A percentile compares a stretch with the other conserved stretches of the same genome.
Evolutionary conservation across 2,797 vertebrate species (phyloP).

Genomic region (Pseudochirops corinnae): DNA sequence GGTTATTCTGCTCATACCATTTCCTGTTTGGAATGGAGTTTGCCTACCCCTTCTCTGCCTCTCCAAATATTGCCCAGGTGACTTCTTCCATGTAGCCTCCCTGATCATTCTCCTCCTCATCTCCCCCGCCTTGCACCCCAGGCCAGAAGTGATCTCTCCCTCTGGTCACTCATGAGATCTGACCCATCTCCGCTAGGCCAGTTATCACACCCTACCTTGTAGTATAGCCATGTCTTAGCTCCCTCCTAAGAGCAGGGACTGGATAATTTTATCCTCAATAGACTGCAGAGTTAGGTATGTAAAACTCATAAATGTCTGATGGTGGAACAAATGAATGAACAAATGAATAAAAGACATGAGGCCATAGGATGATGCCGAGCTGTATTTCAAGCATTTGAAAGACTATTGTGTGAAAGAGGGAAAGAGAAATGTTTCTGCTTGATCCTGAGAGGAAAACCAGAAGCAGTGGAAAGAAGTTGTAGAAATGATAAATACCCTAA

Average conservation of each 20-base stretch:
- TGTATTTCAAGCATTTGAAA: neutral
- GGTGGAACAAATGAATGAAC: neutral
- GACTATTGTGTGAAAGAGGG: neutral
- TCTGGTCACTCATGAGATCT: neutral
- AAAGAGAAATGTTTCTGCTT: neutral
- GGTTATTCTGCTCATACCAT: neutral
- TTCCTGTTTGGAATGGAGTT: neutral
- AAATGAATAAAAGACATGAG: neutral
- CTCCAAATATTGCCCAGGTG: neutral
- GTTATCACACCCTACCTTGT: neutral
- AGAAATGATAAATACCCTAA: neutral
- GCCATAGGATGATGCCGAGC: neutral
- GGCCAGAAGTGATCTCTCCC: neutral
- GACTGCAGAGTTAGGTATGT: neutral
- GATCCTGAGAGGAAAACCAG: neutral
- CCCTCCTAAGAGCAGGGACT: neutral
- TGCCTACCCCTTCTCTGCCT: accelerated
- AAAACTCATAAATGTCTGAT: neutral
- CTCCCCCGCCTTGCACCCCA: neutral
- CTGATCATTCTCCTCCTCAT: neutral
- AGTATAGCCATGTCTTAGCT: neutral
- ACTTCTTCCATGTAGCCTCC: neutral
- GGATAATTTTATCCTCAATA: neutral
- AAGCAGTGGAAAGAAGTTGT: neutral
- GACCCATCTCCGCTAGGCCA: neutral